phyloP scores from a whole-genome alignment of 2,888 invertebrate species.

The Stenodema calcarata region DNA sequence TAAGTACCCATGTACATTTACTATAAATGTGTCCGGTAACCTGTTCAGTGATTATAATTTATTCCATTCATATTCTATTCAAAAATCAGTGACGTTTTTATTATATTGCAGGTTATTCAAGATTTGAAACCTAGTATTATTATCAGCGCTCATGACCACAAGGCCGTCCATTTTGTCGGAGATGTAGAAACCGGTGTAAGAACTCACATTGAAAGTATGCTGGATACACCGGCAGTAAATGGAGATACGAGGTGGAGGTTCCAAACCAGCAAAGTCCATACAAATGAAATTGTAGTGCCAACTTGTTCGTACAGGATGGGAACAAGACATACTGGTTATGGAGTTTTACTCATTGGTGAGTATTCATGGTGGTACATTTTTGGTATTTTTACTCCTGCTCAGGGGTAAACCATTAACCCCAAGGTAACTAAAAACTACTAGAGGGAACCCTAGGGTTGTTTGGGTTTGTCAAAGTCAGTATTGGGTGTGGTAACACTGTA shows the following conservation, averaged over 20 bases:
- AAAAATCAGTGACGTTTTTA: background rate
- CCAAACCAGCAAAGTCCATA: constrained; percentile 60
- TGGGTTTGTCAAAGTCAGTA: no score
- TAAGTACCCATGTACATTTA: background rate
- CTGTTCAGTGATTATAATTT: background rate
- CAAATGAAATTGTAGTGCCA: constrained; percentile 86
- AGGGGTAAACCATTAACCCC: no score
- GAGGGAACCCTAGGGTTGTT: no score
- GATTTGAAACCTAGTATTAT: constrained; percentile 73
- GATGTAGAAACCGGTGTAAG: constrained; percentile 57
- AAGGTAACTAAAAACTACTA: no score
- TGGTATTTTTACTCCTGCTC: no score
- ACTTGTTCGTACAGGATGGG: constrained; percentile 98
- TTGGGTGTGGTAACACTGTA: no score
- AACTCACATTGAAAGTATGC: constrained; percentile 55
- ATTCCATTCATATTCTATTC: background rate
- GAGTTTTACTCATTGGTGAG: constrained; percentile 79
- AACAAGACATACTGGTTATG: constrained; percentile 72
- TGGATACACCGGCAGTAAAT: background rate
- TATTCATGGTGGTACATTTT: background rate
- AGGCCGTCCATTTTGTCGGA: constrained; percentile 66
- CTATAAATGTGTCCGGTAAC: background rate
- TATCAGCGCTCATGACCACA: constrained; percentile 74
- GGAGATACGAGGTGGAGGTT: constrained; percentile 54
- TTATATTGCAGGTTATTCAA: constrained; percentile 57